Evolutionary conservation across 2,113 vertebrate genomes (phyloP).

Genomic region (Paracanthobrama guichenoti): DNA sequence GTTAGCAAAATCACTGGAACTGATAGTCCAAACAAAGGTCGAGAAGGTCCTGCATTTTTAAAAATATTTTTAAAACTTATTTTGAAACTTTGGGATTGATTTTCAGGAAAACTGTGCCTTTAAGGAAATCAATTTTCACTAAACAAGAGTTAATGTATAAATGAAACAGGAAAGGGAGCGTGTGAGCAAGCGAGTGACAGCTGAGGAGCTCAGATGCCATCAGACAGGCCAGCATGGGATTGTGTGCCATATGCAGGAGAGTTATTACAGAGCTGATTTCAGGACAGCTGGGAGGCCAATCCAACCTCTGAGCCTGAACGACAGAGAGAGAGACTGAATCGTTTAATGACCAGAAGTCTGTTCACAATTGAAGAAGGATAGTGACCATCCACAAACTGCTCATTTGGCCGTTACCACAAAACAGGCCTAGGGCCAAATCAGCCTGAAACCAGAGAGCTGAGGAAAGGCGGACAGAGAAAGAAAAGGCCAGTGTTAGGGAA

Average conservation of each 20-base stretch:
- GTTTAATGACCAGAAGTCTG: conserved; percentile 31
- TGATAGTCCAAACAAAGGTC: not conserved
- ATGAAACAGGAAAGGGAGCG: not conserved
- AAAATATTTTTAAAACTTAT: not conserved
- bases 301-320: conserved; percentile 1
- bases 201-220: conserved; percentile 15
- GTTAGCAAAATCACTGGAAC: not conserved
- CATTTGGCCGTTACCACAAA: conserved; percentile 40
- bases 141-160: not conserved
- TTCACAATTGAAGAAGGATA: conserved; percentile 17
- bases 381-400: conserved; percentile 32
- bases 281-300: conserved; percentile 36
- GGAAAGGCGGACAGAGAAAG: conserved; percentile 8
- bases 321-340: conserved; percentile 25
- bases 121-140: not conserved
- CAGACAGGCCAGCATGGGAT: not conserved
- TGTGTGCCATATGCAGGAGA: conserved; percentile 36
- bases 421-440: conserved; percentile 2
- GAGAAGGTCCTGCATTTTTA: too few relatives aligned
- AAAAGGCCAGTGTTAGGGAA: conserved; percentile 72
- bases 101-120: not conserved
- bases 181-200: conserved; percentile 1
- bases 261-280: conserved; percentile 35
- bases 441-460: not conserved
- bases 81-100: not conserved